phyloP scores from a whole-genome alignment of 2,888 invertebrate genomes.

The Eupelmus urozonus region DNA sequence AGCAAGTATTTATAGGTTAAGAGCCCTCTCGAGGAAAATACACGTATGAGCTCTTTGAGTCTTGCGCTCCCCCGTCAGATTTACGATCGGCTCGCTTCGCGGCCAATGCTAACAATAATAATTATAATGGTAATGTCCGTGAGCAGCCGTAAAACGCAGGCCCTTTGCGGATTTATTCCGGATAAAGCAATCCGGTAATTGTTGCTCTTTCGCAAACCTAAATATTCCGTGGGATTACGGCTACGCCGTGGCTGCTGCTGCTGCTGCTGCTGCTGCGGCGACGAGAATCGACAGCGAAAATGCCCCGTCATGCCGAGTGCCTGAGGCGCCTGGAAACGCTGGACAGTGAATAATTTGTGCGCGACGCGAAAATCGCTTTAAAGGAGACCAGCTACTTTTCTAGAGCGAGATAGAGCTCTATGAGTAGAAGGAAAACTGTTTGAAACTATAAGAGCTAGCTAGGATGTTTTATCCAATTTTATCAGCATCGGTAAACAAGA shows the following conservation, averaged over 20 bases:
- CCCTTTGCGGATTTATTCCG: conserved; percentile 19
- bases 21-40: conserved; percentile 40
- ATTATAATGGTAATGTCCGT: conserved; percentile 49
- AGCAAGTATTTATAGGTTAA: conserved; percentile 53
- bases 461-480: too few relatives aligned
- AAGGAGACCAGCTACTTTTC: too few relatives aligned
- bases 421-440: too few relatives aligned
- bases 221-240: conserved; percentile 34
- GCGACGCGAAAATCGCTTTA: conserved; percentile 20
- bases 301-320: too few relatives aligned
- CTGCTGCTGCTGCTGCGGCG: too few relatives aligned
- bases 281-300: too few relatives aligned
- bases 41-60: conserved; percentile 15
- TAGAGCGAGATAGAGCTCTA: too few relatives aligned
- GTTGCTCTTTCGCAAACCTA: conserved; percentile 1
- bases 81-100: conserved; percentile 34
- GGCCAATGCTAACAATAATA: conserved; percentile 39
- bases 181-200: conserved; percentile 6
- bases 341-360: conserved; percentile 17
- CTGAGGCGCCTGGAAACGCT: too few relatives aligned
- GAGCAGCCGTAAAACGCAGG: conserved; percentile 30
- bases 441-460: too few relatives aligned
- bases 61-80: conserved; percentile 36
- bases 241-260: too few relatives aligned
- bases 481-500: too few relatives aligned